These are phyloP conservation scores for Mycalesis mineus DNA, from an alignment of 2,888 invertebrate genomes.

Conservation along the genomic window DNA sequence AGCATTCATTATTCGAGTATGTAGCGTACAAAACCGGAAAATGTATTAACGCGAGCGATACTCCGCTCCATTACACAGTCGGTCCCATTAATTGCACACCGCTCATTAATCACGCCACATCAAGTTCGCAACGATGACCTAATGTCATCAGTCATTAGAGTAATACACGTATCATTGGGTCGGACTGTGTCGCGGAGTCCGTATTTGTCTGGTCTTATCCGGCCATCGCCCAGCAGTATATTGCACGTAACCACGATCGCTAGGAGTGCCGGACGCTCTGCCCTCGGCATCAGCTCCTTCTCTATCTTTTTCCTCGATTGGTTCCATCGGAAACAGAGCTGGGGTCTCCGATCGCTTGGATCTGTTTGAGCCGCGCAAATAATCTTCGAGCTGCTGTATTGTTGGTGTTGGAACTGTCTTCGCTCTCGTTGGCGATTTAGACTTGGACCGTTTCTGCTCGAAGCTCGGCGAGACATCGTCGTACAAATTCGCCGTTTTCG, in stretches of 20 bases:
- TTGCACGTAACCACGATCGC: slow-evolving; percentile 85
- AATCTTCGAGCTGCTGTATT: slow-evolving; percentile 71
- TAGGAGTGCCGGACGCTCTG: slow-evolving; percentile 81
- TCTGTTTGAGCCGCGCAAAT: slow-evolving; percentile 53
- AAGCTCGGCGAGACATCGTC: slow-evolving; percentile 62
- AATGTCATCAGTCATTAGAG: slow-evolving; percentile 17
- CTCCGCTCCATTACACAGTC: slow-evolving; percentile 8
- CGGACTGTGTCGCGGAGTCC: slow-evolving; percentile 79
- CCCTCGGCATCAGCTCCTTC: slow-evolving; percentile 57
- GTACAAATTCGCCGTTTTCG: slow-evolving; percentile 55
- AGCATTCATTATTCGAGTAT: slow-evolving; percentile 15
- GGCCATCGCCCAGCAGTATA: slow-evolving; percentile 85
- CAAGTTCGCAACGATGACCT: slow-evolving; percentile 23
- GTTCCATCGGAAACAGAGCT: slow-evolving; percentile 74
- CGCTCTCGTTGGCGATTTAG: slow-evolving; percentile 59
- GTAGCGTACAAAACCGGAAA: slow-evolving; percentile 19
- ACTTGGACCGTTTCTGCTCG: slow-evolving; percentile 47
- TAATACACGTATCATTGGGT: slow-evolving; percentile 40
- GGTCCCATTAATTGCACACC: slow-evolving; percentile 23
- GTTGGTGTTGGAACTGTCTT: slow-evolving; percentile 66
- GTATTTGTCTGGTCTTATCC: slow-evolving; percentile 62
- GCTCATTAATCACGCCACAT: slow-evolving; percentile 30
- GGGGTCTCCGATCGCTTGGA: slow-evolving; percentile 61
- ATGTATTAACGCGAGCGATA: slow-evolving; percentile 17
- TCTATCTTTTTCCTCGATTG: slow-evolving; percentile 67